Conservation (phyloP, 2,888 invertebrate genomes). For the Andrena chrysosceles region DNA sequence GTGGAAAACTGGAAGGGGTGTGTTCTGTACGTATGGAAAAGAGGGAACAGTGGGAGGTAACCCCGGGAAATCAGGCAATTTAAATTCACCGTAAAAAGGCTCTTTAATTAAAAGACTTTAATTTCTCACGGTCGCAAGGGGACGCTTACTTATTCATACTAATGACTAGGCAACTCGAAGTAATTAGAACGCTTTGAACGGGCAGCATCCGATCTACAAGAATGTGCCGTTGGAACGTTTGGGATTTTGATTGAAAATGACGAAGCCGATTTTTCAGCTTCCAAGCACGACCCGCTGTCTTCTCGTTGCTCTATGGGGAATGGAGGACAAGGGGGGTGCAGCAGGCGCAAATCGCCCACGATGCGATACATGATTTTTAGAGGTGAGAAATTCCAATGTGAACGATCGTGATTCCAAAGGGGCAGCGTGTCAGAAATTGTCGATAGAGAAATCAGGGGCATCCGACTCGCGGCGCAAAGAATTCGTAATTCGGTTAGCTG, state of each 20-base stretch:
- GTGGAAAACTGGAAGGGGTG: background rate
- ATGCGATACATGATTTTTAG: background rate
- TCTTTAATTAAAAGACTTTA: slow-evolving; percentile 82
- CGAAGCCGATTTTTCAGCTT: background rate
- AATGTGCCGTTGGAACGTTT: slow-evolving; percentile 39
- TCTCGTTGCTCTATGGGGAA: background rate
- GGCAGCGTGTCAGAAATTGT: slow-evolving; percentile 10
- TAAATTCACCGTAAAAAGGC: slow-evolving; percentile 82
- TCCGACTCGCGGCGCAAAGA: slow-evolving; percentile 46
- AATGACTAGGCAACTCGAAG: slow-evolving; percentile 76
- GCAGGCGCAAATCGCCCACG: background rate
- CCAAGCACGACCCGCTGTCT: background rate
- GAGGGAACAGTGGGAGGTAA: slow-evolving; percentile 48
- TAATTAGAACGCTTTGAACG: slow-evolving; percentile 72
- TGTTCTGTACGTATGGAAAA: slow-evolving; percentile 33
- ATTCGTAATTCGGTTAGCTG: slow-evolving; percentile 55
- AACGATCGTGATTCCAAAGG: slow-evolving; percentile 11
- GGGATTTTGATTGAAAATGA: slow-evolving; percentile 53
- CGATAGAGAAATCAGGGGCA: slow-evolving; percentile 36
- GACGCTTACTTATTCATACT: slow-evolving; percentile 80
- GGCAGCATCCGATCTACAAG: slow-evolving; percentile 49
- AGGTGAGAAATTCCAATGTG: background rate
- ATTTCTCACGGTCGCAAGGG: slow-evolving; percentile 75
- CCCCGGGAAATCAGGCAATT: slow-evolving; percentile 81
- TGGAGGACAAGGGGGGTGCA: background rate